phyloP scores from a whole-genome alignment of 1,140 invertebrate species.

The Macrobrachium nipponense region DNA sequence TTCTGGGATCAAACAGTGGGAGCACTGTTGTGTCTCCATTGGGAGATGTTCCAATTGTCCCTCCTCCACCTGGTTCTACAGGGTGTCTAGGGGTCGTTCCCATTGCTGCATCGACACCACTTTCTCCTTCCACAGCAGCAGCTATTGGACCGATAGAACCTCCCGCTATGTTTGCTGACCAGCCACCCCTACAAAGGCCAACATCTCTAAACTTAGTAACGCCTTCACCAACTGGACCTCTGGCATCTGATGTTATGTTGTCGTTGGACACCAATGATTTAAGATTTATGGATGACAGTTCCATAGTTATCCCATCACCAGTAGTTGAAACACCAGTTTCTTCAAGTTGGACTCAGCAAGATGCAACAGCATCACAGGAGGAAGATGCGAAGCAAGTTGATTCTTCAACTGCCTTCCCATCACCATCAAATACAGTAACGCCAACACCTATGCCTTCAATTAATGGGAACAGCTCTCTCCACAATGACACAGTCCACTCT shows the following conservation, averaged over 20 bases:
- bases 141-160: slow-evolving; percentile 52
- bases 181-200: slow-evolving; percentile 27
- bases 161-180: slow-evolving; percentile 62
- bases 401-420: not conserved
- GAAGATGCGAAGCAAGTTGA: slow-evolving; percentile 16
- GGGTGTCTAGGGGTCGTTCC: slow-evolving; percentile 22
- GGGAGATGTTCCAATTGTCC: slow-evolving; percentile 66
- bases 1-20: slow-evolving; percentile 23
- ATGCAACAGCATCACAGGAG: slow-evolving; percentile 28
- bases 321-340: slow-evolving; percentile 64
- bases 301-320: slow-evolving; percentile 72
- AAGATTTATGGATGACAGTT: slow-evolving; percentile 91
- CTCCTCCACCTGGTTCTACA: slow-evolving; percentile 62
- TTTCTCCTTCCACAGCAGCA: slow-evolving; percentile 27
- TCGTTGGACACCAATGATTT: slow-evolving; percentile 82
- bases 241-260: slow-evolving; percentile 30
- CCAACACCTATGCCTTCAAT: slow-evolving; percentile 46
- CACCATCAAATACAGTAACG: slow-evolving; percentile 39
- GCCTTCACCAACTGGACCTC: not conserved
- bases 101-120: slow-evolving; percentile 58
- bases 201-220: slow-evolving; percentile 28
- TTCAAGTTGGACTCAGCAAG: slow-evolving; percentile 50
- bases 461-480: slow-evolving; percentile 37
- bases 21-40: slow-evolving; percentile 50
- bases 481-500: slow-evolving; percentile 15